A percentile compares a stretch with the other conserved stretches of the same genome.
phyloP scores from a whole-genome alignment of 1,140 invertebrate species.

The Forficula auricularia region DNA sequence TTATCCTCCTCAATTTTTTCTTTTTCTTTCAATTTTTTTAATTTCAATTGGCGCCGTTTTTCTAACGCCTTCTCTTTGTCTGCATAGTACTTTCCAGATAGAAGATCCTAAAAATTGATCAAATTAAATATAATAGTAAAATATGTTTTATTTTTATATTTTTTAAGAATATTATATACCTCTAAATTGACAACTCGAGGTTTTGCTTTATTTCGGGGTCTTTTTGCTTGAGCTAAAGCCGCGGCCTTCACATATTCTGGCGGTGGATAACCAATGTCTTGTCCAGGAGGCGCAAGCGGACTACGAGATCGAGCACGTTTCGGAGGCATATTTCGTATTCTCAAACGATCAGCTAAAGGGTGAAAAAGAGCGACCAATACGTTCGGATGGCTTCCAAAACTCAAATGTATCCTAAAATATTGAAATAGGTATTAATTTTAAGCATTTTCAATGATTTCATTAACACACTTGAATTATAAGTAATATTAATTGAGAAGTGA shows the following conservation, averaged over 20 bases:
- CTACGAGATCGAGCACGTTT: slow-evolving; percentile 22
- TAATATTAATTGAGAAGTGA: neutral
- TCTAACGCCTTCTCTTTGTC: slow-evolving; percentile 5
- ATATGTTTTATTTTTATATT: neutral
- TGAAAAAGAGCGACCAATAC: slow-evolving; percentile 40
- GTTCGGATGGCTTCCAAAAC: slow-evolving; percentile 42
- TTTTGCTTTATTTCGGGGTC: slow-evolving; percentile 16
- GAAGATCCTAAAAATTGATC: slow-evolving; percentile 27
- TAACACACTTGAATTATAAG: slow-evolving; percentile 4
- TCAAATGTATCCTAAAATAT: slow-evolving; percentile 26
- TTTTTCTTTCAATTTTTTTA: neutral
- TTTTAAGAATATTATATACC: slow-evolving; percentile 2
- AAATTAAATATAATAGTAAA: neutral
- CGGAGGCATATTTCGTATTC: slow-evolving; percentile 30
- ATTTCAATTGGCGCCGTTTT: slow-evolving; percentile 6
- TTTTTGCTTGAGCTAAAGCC: slow-evolving; percentile 16
- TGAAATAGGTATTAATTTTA: neutral
- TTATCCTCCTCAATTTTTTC: slow-evolving; percentile 8
- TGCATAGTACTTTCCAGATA: slow-evolving; percentile 28
- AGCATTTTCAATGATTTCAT: neutral
- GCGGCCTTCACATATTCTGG: slow-evolving; percentile 19
- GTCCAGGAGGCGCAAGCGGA: slow-evolving; percentile 14
- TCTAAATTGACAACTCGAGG: slow-evolving; percentile 25
- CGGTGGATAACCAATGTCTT: slow-evolving; percentile 27
- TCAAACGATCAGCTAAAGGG: slow-evolving; percentile 31